Base-by-base conservation (phyloP, 2,797 vertebrate genomes). In the Glossophaga mutica region DNA sequence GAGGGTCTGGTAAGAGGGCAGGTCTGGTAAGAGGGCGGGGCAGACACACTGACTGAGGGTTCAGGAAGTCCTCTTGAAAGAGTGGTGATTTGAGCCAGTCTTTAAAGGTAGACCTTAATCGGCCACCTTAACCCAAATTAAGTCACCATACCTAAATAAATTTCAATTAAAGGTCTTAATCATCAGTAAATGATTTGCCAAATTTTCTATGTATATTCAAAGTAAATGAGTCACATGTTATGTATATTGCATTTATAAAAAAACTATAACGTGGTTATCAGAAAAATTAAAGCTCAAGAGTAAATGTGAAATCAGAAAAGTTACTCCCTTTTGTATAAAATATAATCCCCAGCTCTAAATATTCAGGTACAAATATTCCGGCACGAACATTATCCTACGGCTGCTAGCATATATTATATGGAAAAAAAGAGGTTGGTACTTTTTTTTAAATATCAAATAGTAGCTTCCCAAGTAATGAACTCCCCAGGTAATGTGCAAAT, bases 141-240 rank as follows among this genome's bases (percentile, higher is more conserved):
- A 98, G 89, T 95, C 90, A 96, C 90, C 79, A 74, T 87, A 87
- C 97, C 88, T 90, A 98, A 94, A 90, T 89, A 91, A 82, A 85
- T 89, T 96, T 97, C 87, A 96, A 91, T 95, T 98, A 97, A 98
- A 98, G 95, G 22, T 70, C 95, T 97, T 96, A 96, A 98, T 87
- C 96, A 97, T 94, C 92, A 97, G 67, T 48, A 79, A 57, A 78
- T 86, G 10, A 71, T 55, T 48, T 84, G 16, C 18, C 37, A 94
- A 92, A 71, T 81, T 29, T 7, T 87, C 22, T 82, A 4, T 46
- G 7, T 76, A 3, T 74, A 57, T 57, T 26, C 26, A 88, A 71
- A 91, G 16, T 73, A 79, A 96, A 82, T 74, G 86, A 96, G 21
- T 14, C 22, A 46, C n/a, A 22, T 78, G 21, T 9, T 57, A 2